Base-by-base conservation (phyloP, 2,888 invertebrate genomes). In the Spatulosminthurus flaviceps region DNA sequence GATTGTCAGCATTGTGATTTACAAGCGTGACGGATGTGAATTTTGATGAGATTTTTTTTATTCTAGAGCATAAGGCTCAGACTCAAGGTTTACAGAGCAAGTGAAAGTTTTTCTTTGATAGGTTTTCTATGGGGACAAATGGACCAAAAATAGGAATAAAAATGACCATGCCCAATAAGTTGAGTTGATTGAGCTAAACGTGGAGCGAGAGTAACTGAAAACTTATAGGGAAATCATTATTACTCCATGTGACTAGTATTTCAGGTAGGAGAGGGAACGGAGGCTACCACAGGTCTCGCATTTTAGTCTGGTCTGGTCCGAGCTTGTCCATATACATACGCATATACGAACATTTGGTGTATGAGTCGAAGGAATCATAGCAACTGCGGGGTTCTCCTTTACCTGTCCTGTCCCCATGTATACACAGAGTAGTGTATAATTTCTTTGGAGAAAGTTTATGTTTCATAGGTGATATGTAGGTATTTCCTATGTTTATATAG, bases 111-210 rank as follows among this genome's bases (percentile, higher is more conserved):
- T 51, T 19, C 19, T 19, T 51, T 13, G n/a, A 51, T 51, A n/a
- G n/a, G 5, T 51, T 51, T 2, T 16, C 16, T 51, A 2, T 51
- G 51, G 16, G 51, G 51, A 51, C 51, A 51, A 51, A 51, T 51
- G 51, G 51, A 51, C 51, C 51, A 51, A 51, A n/a, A n/a, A 51
- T 51, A 1, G 7, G 34, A 34, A 34, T 51, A 51, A 51, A 51
- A 51, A 51, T 51, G 51, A 51, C 51, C 51, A 51, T 51, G 51
- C 51, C 51, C 51, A 51, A n/a, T n/a, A n/a, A 4, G n/a, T 51
- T 13, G n/a, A 16, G 51, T 51, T 51, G 51, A 51, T 51, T 51
- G 51, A 51, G 51, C n/a, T 19, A 7, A 51, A 51, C 5, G 51
- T 51, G 51, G 16, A 51, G 16, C 51, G 51, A 51, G 51, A 51